Conservation (phyloP, 2,113 vertebrate species). For the Cepphus grylle region DNA sequence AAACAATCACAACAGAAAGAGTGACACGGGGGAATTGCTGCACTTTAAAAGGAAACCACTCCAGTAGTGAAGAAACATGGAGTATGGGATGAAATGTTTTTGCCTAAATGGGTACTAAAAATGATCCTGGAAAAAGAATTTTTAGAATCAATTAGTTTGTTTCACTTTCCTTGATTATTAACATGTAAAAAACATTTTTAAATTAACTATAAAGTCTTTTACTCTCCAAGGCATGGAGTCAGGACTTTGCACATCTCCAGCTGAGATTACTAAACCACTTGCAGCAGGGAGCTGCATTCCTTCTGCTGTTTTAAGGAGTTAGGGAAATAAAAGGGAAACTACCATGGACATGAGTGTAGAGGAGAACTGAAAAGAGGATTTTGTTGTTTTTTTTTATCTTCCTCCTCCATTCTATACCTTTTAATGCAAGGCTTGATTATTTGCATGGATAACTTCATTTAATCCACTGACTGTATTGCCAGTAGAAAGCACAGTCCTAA, state of each 20-base stretch:
- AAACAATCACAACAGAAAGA: not conserved
- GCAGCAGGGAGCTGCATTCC: conserved; percentile 52
- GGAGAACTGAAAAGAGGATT: not conserved
- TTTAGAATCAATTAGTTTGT: not conserved
- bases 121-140: not conserved
- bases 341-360: not conserved
- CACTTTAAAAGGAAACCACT: not conserved
- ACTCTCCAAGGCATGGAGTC: not conserved
- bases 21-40: not conserved
- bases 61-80: not conserved
- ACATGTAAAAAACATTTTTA: not conserved
- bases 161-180: not conserved
- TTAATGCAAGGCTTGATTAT: not conserved
- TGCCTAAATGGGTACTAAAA: not conserved
- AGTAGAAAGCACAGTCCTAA: not conserved
- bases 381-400: not conserved
- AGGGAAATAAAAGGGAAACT: not conserved
- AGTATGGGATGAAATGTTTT: not conserved
- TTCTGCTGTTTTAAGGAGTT: not conserved
- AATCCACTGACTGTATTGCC: not conserved
- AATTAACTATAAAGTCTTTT: not conserved
- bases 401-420: not conserved
- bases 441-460: not conserved
- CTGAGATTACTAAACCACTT: conserved; percentile 31
- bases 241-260: conserved; percentile 16